Conservation (phyloP, 2,797 vertebrate genomes). For the Synanceia verrucosa region DNA sequence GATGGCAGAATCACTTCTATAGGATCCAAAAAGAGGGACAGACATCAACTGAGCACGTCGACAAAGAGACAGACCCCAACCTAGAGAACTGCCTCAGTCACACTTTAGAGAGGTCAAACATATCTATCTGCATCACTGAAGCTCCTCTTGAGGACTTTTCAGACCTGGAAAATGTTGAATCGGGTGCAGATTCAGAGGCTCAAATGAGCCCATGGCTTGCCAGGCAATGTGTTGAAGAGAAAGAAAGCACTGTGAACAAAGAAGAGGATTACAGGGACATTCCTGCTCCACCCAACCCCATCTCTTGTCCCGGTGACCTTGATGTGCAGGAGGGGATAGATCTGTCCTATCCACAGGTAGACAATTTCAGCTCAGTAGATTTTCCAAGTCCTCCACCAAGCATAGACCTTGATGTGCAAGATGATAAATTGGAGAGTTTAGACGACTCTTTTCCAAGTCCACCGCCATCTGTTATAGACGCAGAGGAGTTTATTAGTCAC, state of each 20-base stretch:
- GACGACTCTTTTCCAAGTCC: constrained; percentile 82
- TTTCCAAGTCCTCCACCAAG: constrained; percentile 80
- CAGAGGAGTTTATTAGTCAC: constrained; percentile 72
- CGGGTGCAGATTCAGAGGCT: constrained; percentile 38
- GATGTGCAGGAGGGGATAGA: constrained; percentile 59
- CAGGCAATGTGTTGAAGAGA: constrained; percentile 32
- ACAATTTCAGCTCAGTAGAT: constrained; percentile 79
- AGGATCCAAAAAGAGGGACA: constrained; percentile 37
- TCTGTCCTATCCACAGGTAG: constrained; percentile 63
- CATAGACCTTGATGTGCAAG: constrained; percentile 79
- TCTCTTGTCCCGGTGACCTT: constrained; percentile 56
- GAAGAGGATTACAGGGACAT: constrained; percentile 50
- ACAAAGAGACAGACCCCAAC: constrained; percentile 25
- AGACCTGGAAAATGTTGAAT: constrained; percentile 55
- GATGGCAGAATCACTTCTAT: constrained; percentile 58
- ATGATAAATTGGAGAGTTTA: constrained; percentile 80
- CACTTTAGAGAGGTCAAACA: constrained; percentile 36
- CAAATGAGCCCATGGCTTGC: constrained; percentile 32
- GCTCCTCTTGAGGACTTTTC: constrained; percentile 40
- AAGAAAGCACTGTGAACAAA: constrained; percentile 18
- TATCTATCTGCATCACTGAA: constrained; percentile 56
- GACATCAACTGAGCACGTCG: constrained; percentile 19
- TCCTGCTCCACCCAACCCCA: constrained; percentile 44
- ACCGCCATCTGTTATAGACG: constrained; percentile 73
- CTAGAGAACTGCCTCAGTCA: constrained; percentile 43